These are phyloP conservation scores for Simalia tracyae DNA, from an alignment of 2,797 vertebrate genomes.

Conservation along the genomic window DNA sequence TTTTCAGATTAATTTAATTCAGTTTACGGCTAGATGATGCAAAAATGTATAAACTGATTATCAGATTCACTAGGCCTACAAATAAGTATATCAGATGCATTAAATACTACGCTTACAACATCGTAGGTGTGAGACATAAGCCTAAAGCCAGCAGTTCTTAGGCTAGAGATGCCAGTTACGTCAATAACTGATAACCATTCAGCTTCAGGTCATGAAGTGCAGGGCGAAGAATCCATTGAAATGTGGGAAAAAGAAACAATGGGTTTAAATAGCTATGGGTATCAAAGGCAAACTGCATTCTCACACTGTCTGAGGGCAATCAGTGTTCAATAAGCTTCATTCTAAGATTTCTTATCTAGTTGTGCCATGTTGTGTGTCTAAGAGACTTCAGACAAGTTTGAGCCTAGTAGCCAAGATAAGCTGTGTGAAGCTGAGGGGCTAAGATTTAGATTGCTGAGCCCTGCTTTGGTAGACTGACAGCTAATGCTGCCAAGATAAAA, in stretches of 20 bases:
- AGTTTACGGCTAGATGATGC: neutral
- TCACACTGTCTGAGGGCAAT: neutral
- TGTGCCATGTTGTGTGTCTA: neutral
- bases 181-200: neutral
- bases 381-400: neutral
- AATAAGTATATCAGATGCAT: neutral
- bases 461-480: neutral
- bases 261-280: neutral
- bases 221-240: neutral
- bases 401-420: neutral
- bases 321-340: neutral
- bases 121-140: neutral
- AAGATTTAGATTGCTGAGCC: neutral
- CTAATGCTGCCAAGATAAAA: slow-evolving; percentile 7
- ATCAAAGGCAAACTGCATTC: neutral
- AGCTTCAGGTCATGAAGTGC: neutral
- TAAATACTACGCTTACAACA: neutral
- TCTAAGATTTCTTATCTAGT: neutral
- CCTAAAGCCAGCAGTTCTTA: neutral
- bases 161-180: neutral
- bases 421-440: neutral
- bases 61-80: neutral
- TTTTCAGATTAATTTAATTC: neutral
- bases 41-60: neutral
- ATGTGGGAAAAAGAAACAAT: neutral